A percentile compares a stretch with the other conserved stretches of the same genome.
phyloP scores from a whole-genome alignment of 2,888 invertebrate species.

The Xanthia togata region DNA sequence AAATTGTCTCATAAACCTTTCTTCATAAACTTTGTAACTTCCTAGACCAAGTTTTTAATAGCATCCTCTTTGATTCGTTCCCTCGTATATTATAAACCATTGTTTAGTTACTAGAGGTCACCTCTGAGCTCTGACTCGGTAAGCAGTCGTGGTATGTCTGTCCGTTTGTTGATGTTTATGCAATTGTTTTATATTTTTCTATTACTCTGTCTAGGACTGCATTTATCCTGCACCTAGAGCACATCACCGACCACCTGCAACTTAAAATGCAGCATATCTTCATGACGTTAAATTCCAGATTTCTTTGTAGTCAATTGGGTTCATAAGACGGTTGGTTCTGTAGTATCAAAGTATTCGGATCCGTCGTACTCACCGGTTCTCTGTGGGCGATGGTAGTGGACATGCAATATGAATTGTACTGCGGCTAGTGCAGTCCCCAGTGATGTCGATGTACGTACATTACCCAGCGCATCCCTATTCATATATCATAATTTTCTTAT shows the following conservation, averaged over 20 bases:
- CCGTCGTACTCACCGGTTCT: constrained; percentile 74
- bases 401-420: constrained; percentile 87
- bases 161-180: constrained; percentile 80
- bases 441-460: constrained; percentile 65
- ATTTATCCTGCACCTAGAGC: not conserved
- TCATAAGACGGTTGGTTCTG: constrained; percentile 20
- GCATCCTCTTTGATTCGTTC: constrained; percentile 54
- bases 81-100: constrained; percentile 63
- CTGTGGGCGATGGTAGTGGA: constrained; percentile 87
- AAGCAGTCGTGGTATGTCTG: constrained; percentile 79
- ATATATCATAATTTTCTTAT: constrained; percentile 68
- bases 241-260: no score
- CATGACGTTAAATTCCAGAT: constrained; percentile 42
- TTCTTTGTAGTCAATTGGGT: not conserved
- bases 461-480: constrained; percentile 60
- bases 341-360: constrained; percentile 70
- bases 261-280: constrained; percentile 14
- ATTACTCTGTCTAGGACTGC: constrained; percentile 53
- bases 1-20: constrained; percentile 39
- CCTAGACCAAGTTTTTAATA: constrained; percentile 56
- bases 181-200: constrained; percentile 89
- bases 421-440: constrained; percentile 72
- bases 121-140: constrained; percentile 66
- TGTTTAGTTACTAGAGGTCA: constrained; percentile 70
- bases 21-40: constrained; percentile 36